Conservation (phyloP, 2,797 vertebrate genomes). For the Philypnodon macrostomus region DNA sequence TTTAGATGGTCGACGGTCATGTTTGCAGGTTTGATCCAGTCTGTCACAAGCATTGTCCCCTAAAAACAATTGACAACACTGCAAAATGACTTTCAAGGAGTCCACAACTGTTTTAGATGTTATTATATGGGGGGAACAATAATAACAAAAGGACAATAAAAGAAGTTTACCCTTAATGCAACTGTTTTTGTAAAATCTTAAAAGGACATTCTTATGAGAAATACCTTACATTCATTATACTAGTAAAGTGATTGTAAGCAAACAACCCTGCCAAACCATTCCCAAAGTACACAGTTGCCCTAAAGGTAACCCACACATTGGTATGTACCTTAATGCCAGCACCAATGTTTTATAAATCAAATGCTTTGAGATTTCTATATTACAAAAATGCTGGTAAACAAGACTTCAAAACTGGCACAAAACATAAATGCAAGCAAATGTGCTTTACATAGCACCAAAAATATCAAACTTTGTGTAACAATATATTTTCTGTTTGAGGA, state of each 20-base stretch:
- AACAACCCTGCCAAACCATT: slow-evolving; percentile 28
- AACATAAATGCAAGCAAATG: slow-evolving; percentile 47
- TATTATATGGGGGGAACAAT: slow-evolving; percentile 26
- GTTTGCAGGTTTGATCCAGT: slow-evolving; percentile 94
- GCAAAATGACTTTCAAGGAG: slow-evolving; percentile 86
- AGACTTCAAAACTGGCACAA: slow-evolving; percentile 46
- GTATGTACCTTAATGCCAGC: slow-evolving; percentile 65
- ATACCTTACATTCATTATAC: slow-evolving; percentile 10
- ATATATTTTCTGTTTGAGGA: slow-evolving; percentile 42
- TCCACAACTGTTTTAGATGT: no score
- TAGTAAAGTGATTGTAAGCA: slow-evolving; percentile 14
- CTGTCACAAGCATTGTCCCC: slow-evolving; percentile 98
- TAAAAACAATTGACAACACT: slow-evolving; percentile 99
- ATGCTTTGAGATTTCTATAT: no score
- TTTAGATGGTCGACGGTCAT: slow-evolving; percentile 91
- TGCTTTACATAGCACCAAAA: slow-evolving; percentile 44
- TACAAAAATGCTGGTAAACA: slow-evolving; percentile 58
- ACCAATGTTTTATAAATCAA: slow-evolving; percentile 44
- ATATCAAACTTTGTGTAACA: slow-evolving; percentile 37
- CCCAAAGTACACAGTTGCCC: slow-evolving; percentile 64
- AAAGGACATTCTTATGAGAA: slow-evolving; percentile 9
- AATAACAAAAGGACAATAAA: slow-evolving; percentile 33
- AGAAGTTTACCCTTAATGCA: slow-evolving; percentile 73
- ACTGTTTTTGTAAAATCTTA: slow-evolving; percentile 44
- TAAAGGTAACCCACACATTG: slow-evolving; percentile 71